Conservation (phyloP, 2,888 invertebrate genomes). For the Sarcophaga variegata region DNA sequence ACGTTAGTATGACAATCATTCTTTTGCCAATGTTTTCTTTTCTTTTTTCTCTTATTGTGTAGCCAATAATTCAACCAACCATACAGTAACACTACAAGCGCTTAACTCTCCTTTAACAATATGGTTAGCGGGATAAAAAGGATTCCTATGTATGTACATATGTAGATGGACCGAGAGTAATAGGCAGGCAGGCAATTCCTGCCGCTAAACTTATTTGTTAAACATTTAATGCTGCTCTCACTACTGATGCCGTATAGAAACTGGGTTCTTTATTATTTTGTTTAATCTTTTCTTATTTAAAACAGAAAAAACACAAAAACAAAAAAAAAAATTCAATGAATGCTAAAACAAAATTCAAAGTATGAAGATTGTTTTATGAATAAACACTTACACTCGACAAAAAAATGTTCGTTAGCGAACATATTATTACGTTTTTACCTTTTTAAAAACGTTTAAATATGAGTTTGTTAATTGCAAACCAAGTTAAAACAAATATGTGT, state of each 20-base stretch:
- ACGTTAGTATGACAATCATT: slow-evolving; percentile 40
- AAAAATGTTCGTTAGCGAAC: not conserved
- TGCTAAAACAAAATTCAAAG: not conserved
- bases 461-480: too few species aligned
- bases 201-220: not conserved
- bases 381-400: not conserved
- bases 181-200: too few species aligned
- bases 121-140: slow-evolving; percentile 14
- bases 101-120: slow-evolving; percentile 64
- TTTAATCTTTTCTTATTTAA: slow-evolving; percentile 33
- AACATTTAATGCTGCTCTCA: not conserved
- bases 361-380: not conserved
- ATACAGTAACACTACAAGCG: slow-evolving; percentile 53
- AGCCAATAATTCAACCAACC: not conserved
- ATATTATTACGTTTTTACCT: too few species aligned
- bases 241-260: not conserved
- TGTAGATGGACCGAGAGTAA: too few species aligned
- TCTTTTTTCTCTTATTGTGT: not conserved
- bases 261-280: slow-evolving; percentile 61
- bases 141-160: slow-evolving; percentile 8
- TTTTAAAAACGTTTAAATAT: too few species aligned
- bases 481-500: too few species aligned
- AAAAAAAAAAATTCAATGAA: not conserved
- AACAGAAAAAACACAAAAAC: too few species aligned
- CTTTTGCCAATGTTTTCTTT: slow-evolving; percentile 22